Conservation (phyloP, 2,888 invertebrate genomes). For the Digitonthophagus gazella region DNA sequence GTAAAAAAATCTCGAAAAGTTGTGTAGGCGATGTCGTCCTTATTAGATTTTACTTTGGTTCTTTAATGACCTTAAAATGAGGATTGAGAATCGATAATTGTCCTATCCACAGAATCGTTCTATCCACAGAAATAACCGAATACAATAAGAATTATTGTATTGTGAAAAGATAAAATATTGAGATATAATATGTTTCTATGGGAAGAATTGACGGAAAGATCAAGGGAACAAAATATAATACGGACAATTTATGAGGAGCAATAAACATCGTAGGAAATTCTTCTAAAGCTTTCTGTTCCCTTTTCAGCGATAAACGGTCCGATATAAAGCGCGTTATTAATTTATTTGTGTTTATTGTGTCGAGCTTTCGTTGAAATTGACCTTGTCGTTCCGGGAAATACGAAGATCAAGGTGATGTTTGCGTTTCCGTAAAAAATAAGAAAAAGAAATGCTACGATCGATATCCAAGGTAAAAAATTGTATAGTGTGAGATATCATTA, state of each 20-base stretch:
- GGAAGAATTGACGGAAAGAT: background rate
- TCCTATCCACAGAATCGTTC: no score
- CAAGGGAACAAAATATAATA: background rate
- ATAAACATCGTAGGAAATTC: background rate
- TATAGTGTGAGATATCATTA: no score
- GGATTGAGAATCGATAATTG: no score
- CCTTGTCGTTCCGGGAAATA: background rate
- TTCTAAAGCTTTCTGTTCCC: background rate
- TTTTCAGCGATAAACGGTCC: background rate
- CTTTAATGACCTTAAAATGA: no score
- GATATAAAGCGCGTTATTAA: background rate
- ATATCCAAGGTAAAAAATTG: no score
- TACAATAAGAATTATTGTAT: no score
- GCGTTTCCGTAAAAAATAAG: background rate
- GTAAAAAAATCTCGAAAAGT: no score
- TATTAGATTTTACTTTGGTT: no score
- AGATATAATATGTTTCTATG: background rate
- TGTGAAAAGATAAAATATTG: no score
- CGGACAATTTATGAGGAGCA: background rate
- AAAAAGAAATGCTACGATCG: background rate
- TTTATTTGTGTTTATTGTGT: background rate
- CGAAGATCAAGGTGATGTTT: background rate
- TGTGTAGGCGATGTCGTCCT: no score
- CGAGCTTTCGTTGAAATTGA: background rate
- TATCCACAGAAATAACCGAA: no score